Evolutionary conservation across 2,888 invertebrate genomes (phyloP), one percentile per base, ranked within the genome.

Genomic region (Drosophila fungiperda): DNA sequence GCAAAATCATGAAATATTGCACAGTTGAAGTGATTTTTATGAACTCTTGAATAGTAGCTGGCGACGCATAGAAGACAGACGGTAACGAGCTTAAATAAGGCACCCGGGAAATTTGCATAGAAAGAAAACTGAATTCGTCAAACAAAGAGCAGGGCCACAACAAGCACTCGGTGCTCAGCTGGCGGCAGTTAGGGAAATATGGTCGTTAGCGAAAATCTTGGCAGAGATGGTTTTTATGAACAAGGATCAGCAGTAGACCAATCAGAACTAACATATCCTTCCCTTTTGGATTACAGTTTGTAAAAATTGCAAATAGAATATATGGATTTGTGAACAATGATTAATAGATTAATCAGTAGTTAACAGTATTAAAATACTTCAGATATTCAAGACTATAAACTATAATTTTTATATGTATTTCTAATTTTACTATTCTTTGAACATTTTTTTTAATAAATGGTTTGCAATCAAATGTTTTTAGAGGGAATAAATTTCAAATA

Each of bases 1-100:
- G 85, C 54, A 66, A 73, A 86, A 84, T 85, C 71, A 71, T 85
- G 77, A 89, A 85, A 89, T 87, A 89, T 85, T 89, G 85, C 89
- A 74, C 77, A 85, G 87, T 82, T 89, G 89, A 89, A 84, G 85
- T 82, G 87, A 87, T 85, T 85, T 89, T 89, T 89, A 89, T 85
- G 75, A 87, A 89, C 82, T 87, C 82, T 69, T 82, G 50, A 87
- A 87, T 76, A 79, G 87, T 76, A 68, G 79, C 83, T 76, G 54
- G 49, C 52, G 60, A 61, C 49, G 59, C 52, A 54, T 52, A 73
- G 68, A 67, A 54, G 68, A 63, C 17, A 58, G 26, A 57, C 67
- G 71, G 68, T 87, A 89, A 89, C 84, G 76, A 89, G 84, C 84
- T 89, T 89, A 78, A 87, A 68, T 72, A 73, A 73, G 58, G 58